Conservation (phyloP, 2,113 vertebrate species). For the Mormyrus lacerda region DNA sequence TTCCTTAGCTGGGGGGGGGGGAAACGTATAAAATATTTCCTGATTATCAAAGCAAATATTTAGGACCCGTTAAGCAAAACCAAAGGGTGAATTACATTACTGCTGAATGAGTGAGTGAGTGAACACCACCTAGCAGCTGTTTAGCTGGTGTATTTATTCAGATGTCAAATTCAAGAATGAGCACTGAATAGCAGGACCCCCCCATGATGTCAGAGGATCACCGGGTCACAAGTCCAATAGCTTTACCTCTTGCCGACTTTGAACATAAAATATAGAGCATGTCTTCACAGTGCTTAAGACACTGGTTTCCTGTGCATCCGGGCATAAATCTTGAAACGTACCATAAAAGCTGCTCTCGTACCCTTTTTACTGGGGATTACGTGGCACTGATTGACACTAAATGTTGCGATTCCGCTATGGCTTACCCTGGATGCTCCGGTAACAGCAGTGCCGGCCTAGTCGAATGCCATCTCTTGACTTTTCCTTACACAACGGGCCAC, state of each 20-base stretch:
- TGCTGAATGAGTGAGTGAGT: neutral
- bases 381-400: neutral
- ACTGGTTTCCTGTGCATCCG: neutral
- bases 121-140: neutral
- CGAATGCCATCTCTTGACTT: slow-evolving; percentile 70
- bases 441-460: slow-evolving; percentile 38
- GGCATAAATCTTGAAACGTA: neutral
- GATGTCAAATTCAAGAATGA: neutral
- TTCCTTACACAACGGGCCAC: slow-evolving; percentile 66
- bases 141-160: neutral
- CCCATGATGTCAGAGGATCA: neutral
- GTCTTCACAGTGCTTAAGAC: neutral
- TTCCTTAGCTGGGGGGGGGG: slow-evolving; percentile 45
- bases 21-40: neutral
- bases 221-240: neutral
- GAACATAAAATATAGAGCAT: neutral
- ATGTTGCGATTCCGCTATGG: neutral
- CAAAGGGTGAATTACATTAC: neutral
- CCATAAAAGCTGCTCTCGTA: neutral
- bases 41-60: neutral
- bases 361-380: neutral
- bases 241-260: neutral
- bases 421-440: slow-evolving; percentile 12
- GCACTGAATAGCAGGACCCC: neutral
- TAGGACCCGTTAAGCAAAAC: neutral